Conservation (phyloP, 2,113 vertebrate genomes). For the Nerophis lumbriciformis region DNA sequence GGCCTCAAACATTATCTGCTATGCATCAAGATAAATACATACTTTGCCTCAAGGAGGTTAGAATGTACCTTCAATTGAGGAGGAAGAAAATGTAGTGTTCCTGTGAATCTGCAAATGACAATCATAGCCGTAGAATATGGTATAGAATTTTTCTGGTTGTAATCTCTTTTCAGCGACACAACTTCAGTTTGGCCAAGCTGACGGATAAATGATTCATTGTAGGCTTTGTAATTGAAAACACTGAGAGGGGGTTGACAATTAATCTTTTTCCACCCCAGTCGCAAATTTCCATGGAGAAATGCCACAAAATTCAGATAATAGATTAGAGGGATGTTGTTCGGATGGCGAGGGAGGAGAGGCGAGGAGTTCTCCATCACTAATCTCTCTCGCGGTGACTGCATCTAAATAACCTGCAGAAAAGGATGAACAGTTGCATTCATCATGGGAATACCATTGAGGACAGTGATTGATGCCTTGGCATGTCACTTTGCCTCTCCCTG, state of each 20-base stretch:
- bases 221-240: constrained; percentile 60
- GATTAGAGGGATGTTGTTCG: constrained; percentile 62
- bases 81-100: not conserved
- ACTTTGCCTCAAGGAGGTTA: not conserved
- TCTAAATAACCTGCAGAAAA: constrained; percentile 71
- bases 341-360: constrained; percentile 47
- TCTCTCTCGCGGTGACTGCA: constrained; percentile 63
- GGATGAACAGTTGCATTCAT: constrained; percentile 71
- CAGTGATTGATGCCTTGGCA: constrained; percentile 64
- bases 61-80: not conserved
- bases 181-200: constrained; percentile 39
- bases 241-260: constrained; percentile 48
- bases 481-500: constrained; percentile 32
- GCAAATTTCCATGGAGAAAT: constrained; percentile 53
- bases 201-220: constrained; percentile 58
- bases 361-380: constrained; percentile 64
- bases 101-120: constrained; percentile 21
- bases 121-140: constrained; percentile 19
- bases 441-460: constrained; percentile 44
- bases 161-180: constrained; percentile 41
- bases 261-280: constrained; percentile 42
- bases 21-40: constrained; percentile 12
- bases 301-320: constrained; percentile 55
- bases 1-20: constrained; percentile 43
- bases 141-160: constrained; percentile 33